phyloP scores from a whole-genome alignment of 2,888 invertebrate species.

The Operophtera brumata region DNA sequence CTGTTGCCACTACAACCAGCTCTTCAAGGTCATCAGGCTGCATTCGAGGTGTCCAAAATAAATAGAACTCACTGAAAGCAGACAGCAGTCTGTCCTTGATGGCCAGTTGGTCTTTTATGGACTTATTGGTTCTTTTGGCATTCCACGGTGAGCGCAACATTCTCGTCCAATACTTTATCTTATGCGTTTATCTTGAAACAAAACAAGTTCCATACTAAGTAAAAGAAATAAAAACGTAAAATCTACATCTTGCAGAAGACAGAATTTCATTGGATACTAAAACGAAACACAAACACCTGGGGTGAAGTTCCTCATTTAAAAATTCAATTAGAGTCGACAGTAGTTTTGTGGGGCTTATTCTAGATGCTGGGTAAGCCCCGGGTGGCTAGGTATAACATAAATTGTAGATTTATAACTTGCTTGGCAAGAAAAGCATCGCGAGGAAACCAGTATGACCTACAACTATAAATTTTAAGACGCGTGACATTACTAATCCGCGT shows the following conservation, averaged over 20 bases:
- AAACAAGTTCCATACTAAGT: neutral
- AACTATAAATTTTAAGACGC: conserved; percentile 22
- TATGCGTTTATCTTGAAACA: neutral
- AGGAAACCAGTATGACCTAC: conserved; percentile 19
- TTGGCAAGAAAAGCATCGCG: conserved; percentile 24
- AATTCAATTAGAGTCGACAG: conserved; percentile 16
- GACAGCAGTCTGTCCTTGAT: too few species aligned
- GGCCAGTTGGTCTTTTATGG: too few species aligned
- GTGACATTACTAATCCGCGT: conserved; percentile 17
- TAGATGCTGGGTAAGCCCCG: conserved; percentile 2
- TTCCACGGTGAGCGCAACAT: too few species aligned
- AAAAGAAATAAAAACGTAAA: neutral
- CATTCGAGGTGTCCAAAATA: too few species aligned
- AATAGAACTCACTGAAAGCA: too few species aligned
- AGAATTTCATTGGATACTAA: neutral
- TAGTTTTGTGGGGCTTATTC: conserved; percentile 16
- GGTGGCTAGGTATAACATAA: conserved; percentile 19
- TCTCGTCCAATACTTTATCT: too few species aligned
- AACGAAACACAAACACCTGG: conserved; percentile 9
- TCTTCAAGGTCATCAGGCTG: too few species aligned
- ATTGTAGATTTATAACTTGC: conserved; percentile 21
- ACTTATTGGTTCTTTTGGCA: too few species aligned
- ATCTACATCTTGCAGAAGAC: neutral
- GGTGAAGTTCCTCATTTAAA: conserved; percentile 11
- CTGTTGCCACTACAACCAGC: too few species aligned